Evolutionary conservation across 1,140 invertebrate species (phyloP), one percentile per base, ranked within the genome.

Genomic region (Riptortus pedestris): DNA sequence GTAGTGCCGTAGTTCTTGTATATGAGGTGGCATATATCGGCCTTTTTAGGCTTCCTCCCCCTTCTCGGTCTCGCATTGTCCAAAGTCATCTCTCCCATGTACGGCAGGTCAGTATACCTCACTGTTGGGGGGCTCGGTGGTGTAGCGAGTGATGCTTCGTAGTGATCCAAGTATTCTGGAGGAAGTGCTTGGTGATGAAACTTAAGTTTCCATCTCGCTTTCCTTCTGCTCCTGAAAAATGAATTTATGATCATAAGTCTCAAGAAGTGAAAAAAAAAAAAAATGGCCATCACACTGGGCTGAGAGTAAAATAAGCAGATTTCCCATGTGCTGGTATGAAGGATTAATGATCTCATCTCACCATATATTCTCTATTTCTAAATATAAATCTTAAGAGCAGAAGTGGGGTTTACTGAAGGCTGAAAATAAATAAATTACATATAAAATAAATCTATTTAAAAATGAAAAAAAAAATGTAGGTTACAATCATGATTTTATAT

Each of bases 1-100:
- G 90, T 87, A 0, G 86, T 91, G 0, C 88, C 90, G 69, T 91
- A 91, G 71, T 91, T 91, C 69, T 91, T 91, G 71, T 91, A 91
- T 68, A 92, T 91, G n/a, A 93, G 74, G 70, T 91, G 89, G 68
- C 89, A 92, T 65, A 92, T 91, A 71, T 93, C 90, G 0, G 88
- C 88, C 70, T 92, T 72, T 69, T 92, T 92, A 0, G 90, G 90
- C 68, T 93, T 93, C 12, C 90, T 76, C 0, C 90, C 89, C 66
- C 90, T 79, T 29, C 89, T 74, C 0, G 89, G 89, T 69, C 90
- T 86, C 12, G 85, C 87, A 73, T 91, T 89, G 71, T 91, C 88
- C 63, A 92, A 72, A 0, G 88, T 91, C 76, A 92, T 90, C 71
- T 92, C 90, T 1, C 90, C 90, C 88, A 92, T 91, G 73, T 91